Evolutionary conservation across 2,888 invertebrate species (phyloP).

Genomic region (Cryptosula pallasiana): DNA sequence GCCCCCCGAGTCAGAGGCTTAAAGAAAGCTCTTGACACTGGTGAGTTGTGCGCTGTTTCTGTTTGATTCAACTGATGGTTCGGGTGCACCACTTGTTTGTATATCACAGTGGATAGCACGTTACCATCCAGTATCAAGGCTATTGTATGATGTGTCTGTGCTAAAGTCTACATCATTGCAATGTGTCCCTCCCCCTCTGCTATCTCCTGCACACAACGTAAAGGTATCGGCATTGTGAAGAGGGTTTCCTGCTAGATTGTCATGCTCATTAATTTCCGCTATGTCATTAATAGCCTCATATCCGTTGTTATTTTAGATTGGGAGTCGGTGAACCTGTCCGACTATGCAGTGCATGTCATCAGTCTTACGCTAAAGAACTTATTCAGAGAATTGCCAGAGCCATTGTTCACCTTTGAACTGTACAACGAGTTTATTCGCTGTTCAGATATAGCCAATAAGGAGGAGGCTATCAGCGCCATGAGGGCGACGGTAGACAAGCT

Average conservation of each 20-base stretch:
- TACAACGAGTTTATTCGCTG: constrained; percentile 91
- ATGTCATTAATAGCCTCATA: neutral
- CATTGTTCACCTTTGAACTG: constrained; percentile 82
- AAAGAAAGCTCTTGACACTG: constrained; percentile 50
- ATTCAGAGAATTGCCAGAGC: constrained; percentile 88
- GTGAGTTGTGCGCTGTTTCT: constrained; percentile 31
- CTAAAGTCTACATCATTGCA: too few species aligned
- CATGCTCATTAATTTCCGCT: too few species aligned
- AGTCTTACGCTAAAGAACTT: constrained; percentile 82
- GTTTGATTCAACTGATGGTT: too few species aligned
- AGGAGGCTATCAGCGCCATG: constrained; percentile 75
- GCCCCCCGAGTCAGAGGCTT: constrained; percentile 53
- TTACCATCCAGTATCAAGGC: too few species aligned
- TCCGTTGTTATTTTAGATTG: neutral
- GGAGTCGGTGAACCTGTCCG: constrained; percentile 60
- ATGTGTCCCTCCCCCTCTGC: too few species aligned
- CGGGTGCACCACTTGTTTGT: too few species aligned
- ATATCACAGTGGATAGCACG: too few species aligned
- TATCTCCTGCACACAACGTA: too few species aligned
- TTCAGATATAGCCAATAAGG: constrained; percentile 65
- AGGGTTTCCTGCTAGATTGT: too few species aligned
- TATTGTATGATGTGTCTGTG: too few species aligned
- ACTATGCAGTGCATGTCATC: constrained; percentile 81
- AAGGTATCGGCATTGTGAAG: too few species aligned
- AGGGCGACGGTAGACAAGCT: constrained; percentile 82